Evolutionary conservation across 1,140 invertebrate species (phyloP).

Genomic region (Tribolium castaneum): DNA sequence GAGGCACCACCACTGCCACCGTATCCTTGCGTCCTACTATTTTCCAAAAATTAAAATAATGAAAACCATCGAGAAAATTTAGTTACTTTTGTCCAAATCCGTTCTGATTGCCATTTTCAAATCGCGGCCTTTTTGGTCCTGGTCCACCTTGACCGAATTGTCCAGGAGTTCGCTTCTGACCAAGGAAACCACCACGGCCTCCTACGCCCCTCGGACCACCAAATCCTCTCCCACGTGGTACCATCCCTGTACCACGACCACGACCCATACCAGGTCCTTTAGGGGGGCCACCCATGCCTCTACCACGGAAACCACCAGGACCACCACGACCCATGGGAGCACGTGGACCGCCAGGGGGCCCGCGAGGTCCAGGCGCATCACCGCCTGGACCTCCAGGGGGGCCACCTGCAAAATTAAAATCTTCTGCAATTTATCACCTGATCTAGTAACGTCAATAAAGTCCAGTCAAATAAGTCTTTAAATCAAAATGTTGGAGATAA

Average conservation of each 20-base stretch:
- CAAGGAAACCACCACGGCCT: conserved; percentile 43
- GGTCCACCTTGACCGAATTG: conserved; percentile 47
- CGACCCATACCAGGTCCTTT: conserved; percentile 37
- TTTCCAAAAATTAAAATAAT: not conserved
- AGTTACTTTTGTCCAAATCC: conserved; percentile 48
- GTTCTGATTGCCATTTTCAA: conserved; percentile 51
- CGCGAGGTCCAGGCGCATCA: conserved; percentile 38
- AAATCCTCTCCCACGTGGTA: conserved; percentile 32
- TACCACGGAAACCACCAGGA: conserved; percentile 46
- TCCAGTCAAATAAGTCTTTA: too few relatives aligned
- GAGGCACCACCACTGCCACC: conserved; percentile 2
- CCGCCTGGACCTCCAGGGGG: conserved; percentile 42
- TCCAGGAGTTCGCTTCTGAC: conserved; percentile 44
- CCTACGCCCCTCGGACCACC: conserved; percentile 43
- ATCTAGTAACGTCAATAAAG: too few relatives aligned
- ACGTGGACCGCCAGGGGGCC: conserved; percentile 45
- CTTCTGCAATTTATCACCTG: not conserved
- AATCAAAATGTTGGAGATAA: too few relatives aligned
- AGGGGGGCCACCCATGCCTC: conserved; percentile 14
- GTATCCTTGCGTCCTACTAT: conserved; percentile 33
- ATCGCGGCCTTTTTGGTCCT: conserved; percentile 50
- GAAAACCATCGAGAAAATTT: not conserved
- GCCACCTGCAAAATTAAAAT: conserved; percentile 18
- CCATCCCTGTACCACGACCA: conserved; percentile 17
- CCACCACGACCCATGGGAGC: conserved; percentile 47